Evolutionary conservation across 2,113 vertebrate species (phyloP).

Genomic region (Pteropus alecto): DNA sequence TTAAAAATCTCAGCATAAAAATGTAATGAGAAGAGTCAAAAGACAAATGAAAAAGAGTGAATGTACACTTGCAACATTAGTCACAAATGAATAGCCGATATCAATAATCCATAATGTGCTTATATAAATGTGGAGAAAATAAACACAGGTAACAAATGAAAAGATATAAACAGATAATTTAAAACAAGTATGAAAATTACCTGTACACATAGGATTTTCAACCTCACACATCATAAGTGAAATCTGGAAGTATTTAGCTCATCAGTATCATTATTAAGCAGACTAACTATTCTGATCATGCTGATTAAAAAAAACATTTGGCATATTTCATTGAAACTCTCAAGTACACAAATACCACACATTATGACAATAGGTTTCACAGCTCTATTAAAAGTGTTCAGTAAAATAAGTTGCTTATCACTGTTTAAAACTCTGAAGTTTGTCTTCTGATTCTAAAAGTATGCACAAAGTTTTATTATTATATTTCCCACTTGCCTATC

Average conservation of each 20-base stretch:
- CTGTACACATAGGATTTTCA: background rate
- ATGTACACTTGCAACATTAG: background rate
- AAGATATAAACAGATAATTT: background rate
- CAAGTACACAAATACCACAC: background rate
- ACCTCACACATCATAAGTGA: background rate
- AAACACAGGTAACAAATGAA: background rate
- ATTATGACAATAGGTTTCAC: background rate
- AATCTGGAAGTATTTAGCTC: background rate
- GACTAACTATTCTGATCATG: background rate
- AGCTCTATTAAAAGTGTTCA: background rate
- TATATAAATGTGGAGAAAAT: background rate
- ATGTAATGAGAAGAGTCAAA: background rate
- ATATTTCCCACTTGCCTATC: background rate
- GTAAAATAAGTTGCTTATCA: background rate
- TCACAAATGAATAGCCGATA: background rate
- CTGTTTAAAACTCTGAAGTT: slow-evolving; percentile 2
- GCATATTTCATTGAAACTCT: background rate
- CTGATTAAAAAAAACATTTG: background rate
- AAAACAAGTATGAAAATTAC: background rate
- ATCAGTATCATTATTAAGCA: background rate
- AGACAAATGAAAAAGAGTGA: background rate
- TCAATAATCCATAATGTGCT: background rate
- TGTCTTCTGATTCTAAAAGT: slow-evolving; percentile 27
- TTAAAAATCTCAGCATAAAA: background rate
- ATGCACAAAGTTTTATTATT: slow-evolving; percentile 16